Base-by-base conservation (phyloP, 2,113 vertebrate genomes). In the Rostratula benghalensis region DNA sequence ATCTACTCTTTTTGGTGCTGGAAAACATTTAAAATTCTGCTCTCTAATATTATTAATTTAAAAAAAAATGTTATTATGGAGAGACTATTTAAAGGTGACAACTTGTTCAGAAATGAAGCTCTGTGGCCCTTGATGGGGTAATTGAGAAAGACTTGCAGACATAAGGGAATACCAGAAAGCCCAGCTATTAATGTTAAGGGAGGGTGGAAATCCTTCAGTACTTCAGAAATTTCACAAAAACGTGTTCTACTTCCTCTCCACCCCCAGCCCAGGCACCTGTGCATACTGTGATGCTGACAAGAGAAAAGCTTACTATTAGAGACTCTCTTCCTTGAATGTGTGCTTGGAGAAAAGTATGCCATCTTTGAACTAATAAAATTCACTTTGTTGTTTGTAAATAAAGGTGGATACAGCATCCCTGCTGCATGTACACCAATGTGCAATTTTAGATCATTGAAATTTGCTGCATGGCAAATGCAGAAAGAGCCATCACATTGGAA, bases 351-450 rank as follows among this genome's bases (percentile, higher is more conserved):
- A 60, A 84, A 82, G 23, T 12, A 22, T 45, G 37, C 27, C 56
- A 48, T 21, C 87, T 94, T 77, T 86, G 78, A 80, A 80, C 37
- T 63, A 46, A 35, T 39, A 51, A 27, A 68, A 73, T 23, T 43
- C 2, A 3, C 18, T 93, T 35, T 64, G 37, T 10, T 93, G 37
- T 65, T 89, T 80, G 41, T 46, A 63, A 92, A 65, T 50, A 16
- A 61, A 83, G 83, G 61, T 81, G 83, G 65, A 23, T 45, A 7
- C 53, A 84, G 65, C 61, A 13, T 45, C 79, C 63, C 39, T 39
- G 51, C 41, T 0, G 0, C 65, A 30, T 4, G 4, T 51, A 7
- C 4, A 22, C 1, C 9, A 83, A 79, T 50, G 16, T 20, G 65
- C 50, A 89, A 91, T 41, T 69, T 9, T 20, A 45, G 41, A 64